These are phyloP conservation scores for Drosophila suzukii DNA, from an alignment of 1,140 invertebrate genomes.

Conservation along the genomic window DNA sequence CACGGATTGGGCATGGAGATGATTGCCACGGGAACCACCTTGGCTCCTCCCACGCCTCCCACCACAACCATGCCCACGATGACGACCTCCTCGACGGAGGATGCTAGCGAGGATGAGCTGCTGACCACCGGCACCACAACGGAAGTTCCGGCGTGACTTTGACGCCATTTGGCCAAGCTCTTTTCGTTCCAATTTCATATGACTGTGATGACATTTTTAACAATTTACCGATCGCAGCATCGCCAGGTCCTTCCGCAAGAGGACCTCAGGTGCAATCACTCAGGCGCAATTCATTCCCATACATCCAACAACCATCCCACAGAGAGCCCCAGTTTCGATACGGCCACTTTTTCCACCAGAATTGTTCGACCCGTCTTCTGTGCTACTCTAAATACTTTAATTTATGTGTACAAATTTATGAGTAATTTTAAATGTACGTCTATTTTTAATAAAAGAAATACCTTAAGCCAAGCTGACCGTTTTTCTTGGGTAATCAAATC, in stretches of 20 bases:
- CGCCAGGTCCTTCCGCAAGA: constrained; percentile 11
- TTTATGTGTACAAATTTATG: constrained; percentile 77
- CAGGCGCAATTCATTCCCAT: constrained; percentile 47
- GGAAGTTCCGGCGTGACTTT: constrained; percentile 50
- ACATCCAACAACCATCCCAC: constrained; percentile 29
- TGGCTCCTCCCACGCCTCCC: constrained; percentile 16
- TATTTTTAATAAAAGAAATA: constrained; percentile 69
- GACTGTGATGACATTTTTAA: constrained; percentile 83
- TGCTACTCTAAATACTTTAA: constrained; percentile 58
- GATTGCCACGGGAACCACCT: constrained; percentile 13
- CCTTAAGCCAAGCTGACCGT: constrained; percentile 36
- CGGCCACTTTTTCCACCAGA: constrained; percentile 16
- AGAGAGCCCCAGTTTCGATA: constrained; percentile 10
- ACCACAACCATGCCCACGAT: constrained; percentile 13
- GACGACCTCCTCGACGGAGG: neutral
- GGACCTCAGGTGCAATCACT: constrained; percentile 47
- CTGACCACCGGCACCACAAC: constrained; percentile 28
- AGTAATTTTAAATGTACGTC: constrained; percentile 54
- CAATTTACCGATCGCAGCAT: constrained; percentile 75
- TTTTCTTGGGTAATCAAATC: neutral
- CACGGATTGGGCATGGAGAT: constrained; percentile 50
- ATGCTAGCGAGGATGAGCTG: constrained; percentile 27
- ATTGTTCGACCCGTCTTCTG: constrained; percentile 25
- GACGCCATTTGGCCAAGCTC: constrained; percentile 12
- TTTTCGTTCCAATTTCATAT: constrained; percentile 68